Percentiles rank a stretch among this genome's conserved stretches.
Evolutionary conservation across 2,113 vertebrate genomes (phyloP).

Genomic region (Lamprotornis superbus): DNA sequence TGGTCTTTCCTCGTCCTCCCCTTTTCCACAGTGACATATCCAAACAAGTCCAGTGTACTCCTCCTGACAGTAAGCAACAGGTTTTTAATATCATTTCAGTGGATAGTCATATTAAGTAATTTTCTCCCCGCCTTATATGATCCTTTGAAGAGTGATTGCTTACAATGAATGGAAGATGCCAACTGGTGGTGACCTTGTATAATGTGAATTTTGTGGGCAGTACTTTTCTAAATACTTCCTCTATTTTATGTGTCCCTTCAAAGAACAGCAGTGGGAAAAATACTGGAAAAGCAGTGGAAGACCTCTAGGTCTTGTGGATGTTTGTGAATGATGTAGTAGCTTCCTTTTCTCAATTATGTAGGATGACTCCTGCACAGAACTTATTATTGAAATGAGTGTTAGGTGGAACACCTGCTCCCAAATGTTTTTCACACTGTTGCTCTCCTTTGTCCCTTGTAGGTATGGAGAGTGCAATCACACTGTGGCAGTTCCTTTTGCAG

Average conservation of each 20-base stretch:
- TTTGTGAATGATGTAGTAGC: neutral
- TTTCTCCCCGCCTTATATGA: fast-evolving
- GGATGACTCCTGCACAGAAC: neutral
- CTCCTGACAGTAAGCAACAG: neutral
- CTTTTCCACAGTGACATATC: neutral
- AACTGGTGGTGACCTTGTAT: neutral
- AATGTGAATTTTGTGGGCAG: neutral
- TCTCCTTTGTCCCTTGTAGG: constrained; percentile 71
- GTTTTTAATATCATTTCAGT: neutral
- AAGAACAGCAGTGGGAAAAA: neutral
- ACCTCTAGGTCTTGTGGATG: neutral
- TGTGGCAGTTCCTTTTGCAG: constrained; percentile 99
- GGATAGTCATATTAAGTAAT: neutral
- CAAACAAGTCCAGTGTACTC: fast-evolving
- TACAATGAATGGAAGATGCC: neutral
- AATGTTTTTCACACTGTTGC: constrained; percentile 25
- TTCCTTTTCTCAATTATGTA: neutral
- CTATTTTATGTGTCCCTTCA: neutral
- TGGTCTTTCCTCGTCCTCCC: neutral
- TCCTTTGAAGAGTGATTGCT: neutral
- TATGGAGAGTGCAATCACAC: constrained; percentile 97
- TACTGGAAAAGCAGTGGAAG: neutral
- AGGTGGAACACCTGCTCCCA: neutral
- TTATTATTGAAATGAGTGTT: neutral
- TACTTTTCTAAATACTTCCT: neutral